Evolutionary conservation across 2,113 vertebrate genomes (phyloP).

Genomic region (Leptocoma aspasia): DNA sequence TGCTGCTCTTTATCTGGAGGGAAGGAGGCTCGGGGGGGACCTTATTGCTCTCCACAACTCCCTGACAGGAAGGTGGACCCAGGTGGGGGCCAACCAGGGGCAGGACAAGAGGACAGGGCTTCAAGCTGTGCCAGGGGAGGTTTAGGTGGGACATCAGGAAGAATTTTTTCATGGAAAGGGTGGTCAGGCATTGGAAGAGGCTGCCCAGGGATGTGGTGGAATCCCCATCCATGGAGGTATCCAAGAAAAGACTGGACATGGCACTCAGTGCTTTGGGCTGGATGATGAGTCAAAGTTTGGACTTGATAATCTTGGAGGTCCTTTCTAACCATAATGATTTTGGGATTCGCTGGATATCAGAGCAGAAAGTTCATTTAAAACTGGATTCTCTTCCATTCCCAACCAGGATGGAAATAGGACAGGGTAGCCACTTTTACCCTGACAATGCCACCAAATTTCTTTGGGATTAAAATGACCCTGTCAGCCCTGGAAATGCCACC

Average conservation of each 20-base stretch:
- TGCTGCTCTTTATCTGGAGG: background rate
- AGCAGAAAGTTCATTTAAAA: background rate
- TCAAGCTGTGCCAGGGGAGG: background rate
- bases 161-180: background rate
- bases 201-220: background rate
- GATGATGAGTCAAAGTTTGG: background rate
- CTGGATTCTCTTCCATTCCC: background rate
- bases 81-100: rapidly evolving
- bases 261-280: background rate
- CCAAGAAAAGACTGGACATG: background rate
- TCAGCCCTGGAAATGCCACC: background rate
- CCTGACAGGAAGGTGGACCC: background rate
- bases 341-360: background rate
- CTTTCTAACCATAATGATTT: background rate
- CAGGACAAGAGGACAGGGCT: background rate
- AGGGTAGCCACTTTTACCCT: background rate
- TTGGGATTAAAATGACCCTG: background rate
- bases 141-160: background rate
- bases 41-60: background rate
- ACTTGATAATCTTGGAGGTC: rapidly evolving
- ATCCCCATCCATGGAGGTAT: background rate
- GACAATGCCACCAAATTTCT: background rate
- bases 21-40: background rate
- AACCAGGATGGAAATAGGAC: background rate
- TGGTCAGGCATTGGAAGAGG: background rate